phyloP scores from a whole-genome alignment of 2,113 vertebrate genomes.

The Zosterops borbonicus region DNA sequence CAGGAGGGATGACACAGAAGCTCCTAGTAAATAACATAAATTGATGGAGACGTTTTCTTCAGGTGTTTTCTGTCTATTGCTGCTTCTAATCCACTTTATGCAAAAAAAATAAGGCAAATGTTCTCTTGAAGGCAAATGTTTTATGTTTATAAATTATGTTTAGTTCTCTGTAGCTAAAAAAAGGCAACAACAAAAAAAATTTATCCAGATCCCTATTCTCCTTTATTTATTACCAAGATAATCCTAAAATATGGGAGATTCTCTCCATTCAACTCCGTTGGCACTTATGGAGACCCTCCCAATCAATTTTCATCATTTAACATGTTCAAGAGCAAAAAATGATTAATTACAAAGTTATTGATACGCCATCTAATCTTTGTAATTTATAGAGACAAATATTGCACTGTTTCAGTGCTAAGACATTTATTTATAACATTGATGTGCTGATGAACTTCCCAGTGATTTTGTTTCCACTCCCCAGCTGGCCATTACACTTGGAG shows the following conservation, averaged over 20 bases:
- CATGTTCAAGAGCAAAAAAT: not conserved
- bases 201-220: not conserved
- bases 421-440: not conserved
- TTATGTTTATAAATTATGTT: not conserved
- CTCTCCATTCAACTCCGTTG: not conserved
- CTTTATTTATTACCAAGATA: not conserved
- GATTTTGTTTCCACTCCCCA: not conserved
- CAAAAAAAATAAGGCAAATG: not conserved
- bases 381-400: not conserved
- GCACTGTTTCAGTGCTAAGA: not conserved
- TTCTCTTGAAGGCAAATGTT: not conserved
- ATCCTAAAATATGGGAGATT: not conserved
- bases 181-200: no score
- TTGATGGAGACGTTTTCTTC: not conserved
- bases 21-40: not conserved
- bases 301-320: not conserved
- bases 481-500: not conserved
- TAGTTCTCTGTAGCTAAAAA: not conserved
- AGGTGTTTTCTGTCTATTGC: not conserved
- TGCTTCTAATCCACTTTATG: not conserved
- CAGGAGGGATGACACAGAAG: not conserved
- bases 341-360: not conserved
- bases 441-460: not conserved
- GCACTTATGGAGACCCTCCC: rapidly evolving
- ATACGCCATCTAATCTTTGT: not conserved